A percentile compares a stretch with the other conserved stretches of the same genome.
phyloP scores from a whole-genome alignment of 1,140 invertebrate genomes.

The Drosophila equinoxialis region DNA sequence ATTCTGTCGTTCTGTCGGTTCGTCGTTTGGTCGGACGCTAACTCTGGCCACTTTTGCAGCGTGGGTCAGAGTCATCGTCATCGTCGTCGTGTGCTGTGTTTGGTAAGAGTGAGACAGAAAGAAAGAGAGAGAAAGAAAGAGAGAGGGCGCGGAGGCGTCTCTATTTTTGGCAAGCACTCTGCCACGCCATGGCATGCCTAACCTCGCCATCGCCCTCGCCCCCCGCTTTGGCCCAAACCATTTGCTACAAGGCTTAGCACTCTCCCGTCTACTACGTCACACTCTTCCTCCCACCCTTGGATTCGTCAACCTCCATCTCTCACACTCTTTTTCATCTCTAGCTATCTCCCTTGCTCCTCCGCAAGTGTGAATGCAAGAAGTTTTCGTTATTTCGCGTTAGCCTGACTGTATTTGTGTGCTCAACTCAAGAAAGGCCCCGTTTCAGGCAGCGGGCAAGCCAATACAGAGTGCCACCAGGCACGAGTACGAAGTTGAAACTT shows the following conservation, averaged over 20 bases:
- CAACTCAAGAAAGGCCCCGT: conserved; percentile 72
- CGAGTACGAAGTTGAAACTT: conserved; percentile 46
- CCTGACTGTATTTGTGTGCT: conserved; percentile 29
- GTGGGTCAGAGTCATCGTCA: conserved; percentile 58
- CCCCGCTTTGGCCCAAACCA: background rate
- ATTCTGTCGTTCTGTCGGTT: background rate
- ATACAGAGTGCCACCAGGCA: conserved; percentile 37
- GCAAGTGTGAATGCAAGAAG: conserved; percentile 63
- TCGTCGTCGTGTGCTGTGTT: conserved; percentile 29
- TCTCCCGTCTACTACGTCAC: conserved; percentile 11
- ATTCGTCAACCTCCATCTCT: conserved; percentile 11
- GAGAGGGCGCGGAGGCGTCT: conserved; percentile 62
- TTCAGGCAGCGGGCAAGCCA: conserved; percentile 58
- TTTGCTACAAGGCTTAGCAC: conserved; percentile 9
- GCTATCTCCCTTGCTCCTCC: conserved; percentile 30
- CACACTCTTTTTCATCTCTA: conserved; percentile 17
- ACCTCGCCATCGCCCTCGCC: conserved; percentile 6
- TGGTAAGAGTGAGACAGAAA: conserved; percentile 30
- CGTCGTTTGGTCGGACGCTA: conserved; percentile 8
- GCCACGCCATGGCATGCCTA: conserved; percentile 25
- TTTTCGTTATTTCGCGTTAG: conserved; percentile 72
- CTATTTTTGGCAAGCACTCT: conserved; percentile 67
- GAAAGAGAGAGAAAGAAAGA: conserved; percentile 37
- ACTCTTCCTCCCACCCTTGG: background rate
- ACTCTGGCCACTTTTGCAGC: conserved; percentile 39